phyloP scores from a whole-genome alignment of 2,888 invertebrate genomes.

The Liopterus haemorrhoidalis region DNA sequence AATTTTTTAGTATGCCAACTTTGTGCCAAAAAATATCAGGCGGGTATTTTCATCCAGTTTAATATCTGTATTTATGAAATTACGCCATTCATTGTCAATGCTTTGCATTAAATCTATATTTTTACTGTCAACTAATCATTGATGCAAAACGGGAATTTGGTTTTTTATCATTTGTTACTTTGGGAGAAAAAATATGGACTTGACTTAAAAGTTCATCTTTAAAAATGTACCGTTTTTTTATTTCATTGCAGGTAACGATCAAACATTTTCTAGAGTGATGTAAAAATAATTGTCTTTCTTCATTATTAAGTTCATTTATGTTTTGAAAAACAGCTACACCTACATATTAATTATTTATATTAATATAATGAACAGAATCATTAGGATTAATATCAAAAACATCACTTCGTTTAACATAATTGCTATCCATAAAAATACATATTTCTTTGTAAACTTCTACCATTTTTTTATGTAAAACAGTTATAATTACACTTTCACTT shows the following conservation, averaged over 20 bases:
- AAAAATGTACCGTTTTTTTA: too few relatives aligned
- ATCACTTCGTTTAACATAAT: slow-evolving; percentile 2
- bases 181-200: slow-evolving; percentile 1
- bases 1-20: slow-evolving; percentile 4
- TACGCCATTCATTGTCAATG: slow-evolving; percentile 1
- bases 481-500: neutral
- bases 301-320: neutral
- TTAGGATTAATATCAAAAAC: slow-evolving; percentile 3
- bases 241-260: slow-evolving; percentile 1
- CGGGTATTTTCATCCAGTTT: neutral
- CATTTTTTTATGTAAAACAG: slow-evolving; percentile 2
- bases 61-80: neutral
- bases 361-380: neutral
- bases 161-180: neutral
- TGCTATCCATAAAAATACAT: neutral
- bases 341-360: slow-evolving; percentile 3
- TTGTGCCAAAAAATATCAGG: neutral
- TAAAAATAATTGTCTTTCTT: neutral
- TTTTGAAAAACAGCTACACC: slow-evolving; percentile 1
- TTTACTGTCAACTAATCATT: neutral
- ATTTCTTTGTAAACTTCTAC: slow-evolving; percentile 1
- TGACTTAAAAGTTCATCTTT: too few relatives aligned
- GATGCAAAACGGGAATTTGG: neutral
- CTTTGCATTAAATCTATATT: slow-evolving; percentile 2
- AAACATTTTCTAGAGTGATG: neutral